A percentile compares a stretch with the other conserved stretches of the same genome.
These are phyloP conservation scores for Heloderma charlesbogerti DNA, from an alignment of 2,113 vertebrate genomes.

Conservation along the genomic window DNA sequence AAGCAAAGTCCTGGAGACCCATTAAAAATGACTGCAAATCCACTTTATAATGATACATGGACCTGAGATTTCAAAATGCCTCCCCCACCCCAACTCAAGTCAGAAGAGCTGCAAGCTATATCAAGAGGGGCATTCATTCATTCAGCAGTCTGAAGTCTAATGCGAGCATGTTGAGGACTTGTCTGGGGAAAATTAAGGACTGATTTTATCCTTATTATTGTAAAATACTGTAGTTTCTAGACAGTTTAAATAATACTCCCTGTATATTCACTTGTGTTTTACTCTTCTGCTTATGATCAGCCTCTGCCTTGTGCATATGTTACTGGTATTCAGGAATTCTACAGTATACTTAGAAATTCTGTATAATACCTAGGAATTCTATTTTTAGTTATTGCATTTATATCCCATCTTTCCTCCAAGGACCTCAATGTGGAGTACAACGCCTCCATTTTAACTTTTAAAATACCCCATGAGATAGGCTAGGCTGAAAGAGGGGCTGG, in stretches of 20 bases:
- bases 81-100: constrained; percentile 49
- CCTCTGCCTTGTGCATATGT: neutral
- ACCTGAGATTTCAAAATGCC: constrained; percentile 51
- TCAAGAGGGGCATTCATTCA: constrained; percentile 41
- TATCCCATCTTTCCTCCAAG: neutral
- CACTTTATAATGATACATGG: constrained; percentile 51
- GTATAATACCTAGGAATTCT: neutral
- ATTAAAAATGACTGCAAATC: constrained; percentile 68
- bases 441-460: neutral
- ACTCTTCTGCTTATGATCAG: neutral
- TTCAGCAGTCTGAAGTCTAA: constrained; percentile 49
- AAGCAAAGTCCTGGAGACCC: constrained; percentile 75
- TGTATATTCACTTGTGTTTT: neutral
- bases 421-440: neutral
- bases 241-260: neutral
- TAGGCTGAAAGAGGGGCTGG: neutral
- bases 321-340: neutral
- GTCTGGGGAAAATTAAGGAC: constrained; percentile 43
- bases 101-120: constrained; percentile 37
- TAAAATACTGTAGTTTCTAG: neutral
- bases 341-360: neutral
- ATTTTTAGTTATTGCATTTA: neutral
- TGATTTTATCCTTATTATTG: constrained; percentile 27
- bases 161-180: neutral
- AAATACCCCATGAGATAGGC: neutral